Percentiles rank a stretch among this genome's conserved stretches.
These are phyloP conservation scores for Panthera tigris DNA, from an alignment of 2,113 vertebrate species.

Conservation along the genomic window DNA sequence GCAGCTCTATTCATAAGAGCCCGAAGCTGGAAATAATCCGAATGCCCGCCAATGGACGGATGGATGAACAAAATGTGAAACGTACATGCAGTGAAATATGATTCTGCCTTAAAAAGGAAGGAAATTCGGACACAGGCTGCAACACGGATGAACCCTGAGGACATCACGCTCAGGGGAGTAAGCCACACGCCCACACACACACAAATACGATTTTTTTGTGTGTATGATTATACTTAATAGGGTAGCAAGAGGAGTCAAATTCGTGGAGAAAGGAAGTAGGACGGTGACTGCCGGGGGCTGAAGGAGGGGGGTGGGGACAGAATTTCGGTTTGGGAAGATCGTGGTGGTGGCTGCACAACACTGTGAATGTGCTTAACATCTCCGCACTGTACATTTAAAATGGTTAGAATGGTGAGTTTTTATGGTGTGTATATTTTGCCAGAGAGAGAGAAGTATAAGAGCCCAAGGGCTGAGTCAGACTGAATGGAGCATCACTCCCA, in stretches of 20 bases:
- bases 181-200: not conserved
- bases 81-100: fast-evolving
- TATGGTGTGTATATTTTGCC: not conserved
- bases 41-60: fast-evolving
- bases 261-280: not conserved
- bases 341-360: fast-evolving
- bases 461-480: not conserved
- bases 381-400: no score
- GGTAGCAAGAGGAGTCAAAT: fast-evolving
- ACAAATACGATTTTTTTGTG: not conserved
- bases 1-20: fast-evolving
- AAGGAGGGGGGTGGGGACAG: fast-evolving
- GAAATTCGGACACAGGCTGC: not conserved
- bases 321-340: not conserved
- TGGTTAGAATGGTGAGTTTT: not conserved
- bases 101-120: not conserved
- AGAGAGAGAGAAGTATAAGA: not conserved
- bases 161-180: fast-evolving
- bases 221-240: fast-evolving
- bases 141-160: fast-evolving
- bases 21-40: not conserved
- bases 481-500: fast-evolving
- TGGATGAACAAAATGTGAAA: fast-evolving
- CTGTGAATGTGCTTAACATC: not conserved
- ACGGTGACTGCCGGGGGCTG: fast-evolving